These are phyloP conservation scores for Tragelaphus oryx DNA, from an alignment of 2,797 vertebrate species.

Conservation along the genomic window DNA sequence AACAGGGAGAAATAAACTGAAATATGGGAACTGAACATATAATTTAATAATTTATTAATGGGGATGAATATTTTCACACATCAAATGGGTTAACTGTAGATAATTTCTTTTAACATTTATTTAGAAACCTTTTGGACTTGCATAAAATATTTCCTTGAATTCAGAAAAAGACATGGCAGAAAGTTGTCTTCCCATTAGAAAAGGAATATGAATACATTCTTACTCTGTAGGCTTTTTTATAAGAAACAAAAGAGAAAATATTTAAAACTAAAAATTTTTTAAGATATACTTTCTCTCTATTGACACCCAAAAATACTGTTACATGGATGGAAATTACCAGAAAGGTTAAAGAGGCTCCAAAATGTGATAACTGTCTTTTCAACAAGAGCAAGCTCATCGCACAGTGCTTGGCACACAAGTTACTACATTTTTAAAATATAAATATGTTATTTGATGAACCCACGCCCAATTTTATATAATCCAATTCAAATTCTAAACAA, in stretches of 20 bases:
- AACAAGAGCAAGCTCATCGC: neutral
- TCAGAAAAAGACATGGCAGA: neutral
- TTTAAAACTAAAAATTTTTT: neutral
- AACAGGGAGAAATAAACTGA: slow-evolving; percentile 17
- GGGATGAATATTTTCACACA: slow-evolving; percentile 21
- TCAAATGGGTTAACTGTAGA: neutral
- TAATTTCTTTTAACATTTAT: neutral
- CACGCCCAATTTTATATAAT: neutral
- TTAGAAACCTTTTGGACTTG: neutral
- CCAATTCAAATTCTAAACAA: neutral
- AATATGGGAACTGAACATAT: neutral
- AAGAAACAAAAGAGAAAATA: neutral
- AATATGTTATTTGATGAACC: neutral
- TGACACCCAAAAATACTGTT: neutral
- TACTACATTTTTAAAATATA: neutral
- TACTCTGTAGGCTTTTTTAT: neutral
- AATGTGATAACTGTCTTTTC: neutral
- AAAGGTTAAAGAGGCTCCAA: neutral
- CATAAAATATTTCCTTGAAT: slow-evolving; percentile 6
- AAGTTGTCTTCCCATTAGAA: neutral
- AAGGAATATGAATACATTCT: neutral
- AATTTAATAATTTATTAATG: neutral
- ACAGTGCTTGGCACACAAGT: neutral
- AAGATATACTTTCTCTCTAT: neutral
- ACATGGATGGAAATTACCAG: neutral